phyloP scores from a whole-genome alignment of 1,140 invertebrate species.

The Centruroides vittatus region DNA sequence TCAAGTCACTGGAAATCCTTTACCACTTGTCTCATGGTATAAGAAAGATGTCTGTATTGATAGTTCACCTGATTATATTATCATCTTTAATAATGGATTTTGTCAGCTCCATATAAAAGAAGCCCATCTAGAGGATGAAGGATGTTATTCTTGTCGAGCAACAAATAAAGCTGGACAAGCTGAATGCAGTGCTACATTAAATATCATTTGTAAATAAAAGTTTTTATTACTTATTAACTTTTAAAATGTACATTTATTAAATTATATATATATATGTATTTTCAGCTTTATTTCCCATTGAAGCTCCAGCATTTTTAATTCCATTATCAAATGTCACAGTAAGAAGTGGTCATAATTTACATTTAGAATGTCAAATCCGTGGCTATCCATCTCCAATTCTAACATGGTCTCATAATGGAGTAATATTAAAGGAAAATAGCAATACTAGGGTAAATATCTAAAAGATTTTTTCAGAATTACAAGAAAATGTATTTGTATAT shows the following conservation, averaged over 20 bases:
- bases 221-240: no score
- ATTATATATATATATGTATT: conserved; percentile 1
- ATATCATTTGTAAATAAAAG: conserved; percentile 19
- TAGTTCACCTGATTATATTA: conserved; percentile 57
- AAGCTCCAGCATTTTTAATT: conserved; percentile 37
- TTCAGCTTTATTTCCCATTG: conserved; percentile 35
- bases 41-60: conserved; percentile 71
- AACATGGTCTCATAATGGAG: conserved; percentile 66
- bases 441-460: conserved; percentile 43
- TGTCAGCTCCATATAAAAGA: conserved; percentile 40
- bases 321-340: conserved; percentile 44
- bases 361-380: conserved; percentile 51
- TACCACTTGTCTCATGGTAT: conserved; percentile 74
- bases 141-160: conserved; percentile 39
- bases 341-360: conserved; percentile 46
- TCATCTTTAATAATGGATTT: conserved; percentile 41
- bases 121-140: conserved; percentile 41
- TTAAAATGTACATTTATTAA: no score
- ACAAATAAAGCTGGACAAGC: conserved; percentile 37
- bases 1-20: conserved; percentile 68
- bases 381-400: conserved; percentile 31
- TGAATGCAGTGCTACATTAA: conserved; percentile 31
- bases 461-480: no score
- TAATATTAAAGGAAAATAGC: conserved; percentile 65
- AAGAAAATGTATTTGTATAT: no score